Conservation (phyloP, 1,140 invertebrate species). For the Drosophila grimshawi region DNA sequence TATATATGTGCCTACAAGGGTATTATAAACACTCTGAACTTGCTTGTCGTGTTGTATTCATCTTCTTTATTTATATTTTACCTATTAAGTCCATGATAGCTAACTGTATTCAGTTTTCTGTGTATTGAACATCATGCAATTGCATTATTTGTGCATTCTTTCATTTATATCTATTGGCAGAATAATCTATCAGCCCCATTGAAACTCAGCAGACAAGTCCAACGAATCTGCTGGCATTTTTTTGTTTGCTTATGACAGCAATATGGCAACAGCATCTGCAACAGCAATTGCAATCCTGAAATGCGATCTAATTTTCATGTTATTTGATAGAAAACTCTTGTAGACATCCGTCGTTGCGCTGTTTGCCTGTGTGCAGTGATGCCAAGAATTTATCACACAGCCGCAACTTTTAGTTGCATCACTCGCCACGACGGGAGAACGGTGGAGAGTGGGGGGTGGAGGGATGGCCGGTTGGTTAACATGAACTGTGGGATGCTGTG, state of each 20-base stretch:
- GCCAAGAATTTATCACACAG: constrained; percentile 72
- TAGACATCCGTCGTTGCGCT: constrained; percentile 40
- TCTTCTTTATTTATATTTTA: background rate
- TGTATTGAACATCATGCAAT: constrained; percentile 22
- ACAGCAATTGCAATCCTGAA: constrained; percentile 28
- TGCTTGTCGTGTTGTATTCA: too few relatives aligned
- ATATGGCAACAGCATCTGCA: background rate
- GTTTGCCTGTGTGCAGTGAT: constrained; percentile 44
- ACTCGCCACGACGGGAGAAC: background rate
- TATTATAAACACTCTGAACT: too few relatives aligned
- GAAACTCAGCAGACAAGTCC: constrained; percentile 8
- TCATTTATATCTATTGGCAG: constrained; percentile 9
- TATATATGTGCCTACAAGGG: too few relatives aligned
- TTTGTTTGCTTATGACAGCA: constrained; percentile 59
- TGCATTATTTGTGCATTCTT: constrained; percentile 20
- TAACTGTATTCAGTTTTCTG: constrained; percentile 12
- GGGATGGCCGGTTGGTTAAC: constrained; percentile 20
- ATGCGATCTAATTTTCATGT: constrained; percentile 77
- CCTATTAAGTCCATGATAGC: background rate
- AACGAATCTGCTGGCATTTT: constrained; percentile 37
- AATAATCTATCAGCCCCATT: constrained; percentile 28
- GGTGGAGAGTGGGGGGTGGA: background rate
- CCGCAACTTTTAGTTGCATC: constrained; percentile 41
- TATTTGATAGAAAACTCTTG: constrained; percentile 77
- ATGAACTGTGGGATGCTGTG: constrained; percentile 58